phyloP scores from a whole-genome alignment of 1,140 invertebrate species.

The Hermatobates lingyangjiaoensis region DNA sequence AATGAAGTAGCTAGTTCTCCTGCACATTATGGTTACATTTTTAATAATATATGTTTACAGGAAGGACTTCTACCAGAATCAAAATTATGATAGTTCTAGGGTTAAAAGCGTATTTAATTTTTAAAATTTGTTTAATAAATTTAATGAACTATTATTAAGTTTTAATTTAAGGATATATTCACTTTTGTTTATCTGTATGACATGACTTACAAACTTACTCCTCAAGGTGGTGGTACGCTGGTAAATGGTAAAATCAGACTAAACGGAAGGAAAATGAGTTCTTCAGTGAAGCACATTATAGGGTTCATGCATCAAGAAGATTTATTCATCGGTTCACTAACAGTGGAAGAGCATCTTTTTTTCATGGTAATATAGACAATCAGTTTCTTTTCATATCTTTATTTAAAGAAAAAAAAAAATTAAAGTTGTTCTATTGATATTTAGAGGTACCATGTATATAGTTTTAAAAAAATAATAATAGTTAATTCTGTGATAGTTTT shows the following conservation, averaged over 20 bases:
- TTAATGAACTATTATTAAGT: background rate
- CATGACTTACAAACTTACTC: background rate
- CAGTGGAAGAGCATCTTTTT: conserved; percentile 70
- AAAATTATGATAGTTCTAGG: background rate
- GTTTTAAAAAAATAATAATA: no score
- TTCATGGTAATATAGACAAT: conserved; percentile 49
- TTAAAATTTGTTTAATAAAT: background rate
- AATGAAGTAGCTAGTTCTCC: no score
- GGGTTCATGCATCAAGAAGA: conserved; percentile 92
- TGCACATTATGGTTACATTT: no score
- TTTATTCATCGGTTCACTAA: conserved; percentile 68
- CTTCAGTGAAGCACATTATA: conserved; percentile 59
- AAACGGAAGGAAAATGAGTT: conserved; percentile 42
- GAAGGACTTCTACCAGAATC: background rate
- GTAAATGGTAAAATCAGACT: conserved; percentile 57
- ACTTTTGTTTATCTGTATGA: background rate
- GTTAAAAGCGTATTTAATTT: background rate
- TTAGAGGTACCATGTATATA: no score
- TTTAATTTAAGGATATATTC: background rate
- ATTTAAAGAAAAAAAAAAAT: conserved; percentile 4
- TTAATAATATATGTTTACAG: background rate
- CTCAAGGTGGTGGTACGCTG: conserved; percentile 30
- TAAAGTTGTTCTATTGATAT: no score
- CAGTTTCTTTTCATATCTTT: conserved; percentile 2
- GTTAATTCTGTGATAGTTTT: no score